Evolutionary conservation across 1,140 invertebrate species (phyloP), one percentile per base, ranked within the genome.

Genomic region (Lanistes nyassanus): DNA sequence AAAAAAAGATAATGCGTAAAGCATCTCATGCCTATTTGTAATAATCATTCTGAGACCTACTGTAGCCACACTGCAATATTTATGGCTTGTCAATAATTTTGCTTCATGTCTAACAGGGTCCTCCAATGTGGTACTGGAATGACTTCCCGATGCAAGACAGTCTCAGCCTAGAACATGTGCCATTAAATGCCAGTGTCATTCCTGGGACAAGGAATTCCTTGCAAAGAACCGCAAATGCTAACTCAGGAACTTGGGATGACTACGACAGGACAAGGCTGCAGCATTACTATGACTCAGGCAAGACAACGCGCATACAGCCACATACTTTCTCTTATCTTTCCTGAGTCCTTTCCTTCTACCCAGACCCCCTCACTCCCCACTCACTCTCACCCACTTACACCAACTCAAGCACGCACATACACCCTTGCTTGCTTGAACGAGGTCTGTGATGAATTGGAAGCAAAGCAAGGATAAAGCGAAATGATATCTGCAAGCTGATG

Each of bases 91-190:
- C 7, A 36, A 29, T 68, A 68, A 21, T 42, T 2, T 11, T 3
- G n/a, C 5, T 47, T 19, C 34, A 13, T 42, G 13, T 37, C 5
- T n/a, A n/a, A 31, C 11, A 64, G 3, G 87, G 86, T 11, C 83
- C 85, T 1, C 85, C 86, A 0, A 4, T 19, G 29, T 88, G 82
- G 78, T 84, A 82, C 77, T 88, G 84, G 84, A 76, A 76, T 3
- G 73, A 82, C 65, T 81, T 72, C 29, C 34, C 60, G 2, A 47
- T 80, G 42, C 76, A 74, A 16, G 51, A 72, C 2, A 64, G 67
- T 13, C 74, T 84, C 68, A 82, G 83, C 67, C 64, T 85, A 4
- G 58, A 76, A 3, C 75, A 75, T 31, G 79, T 77, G 16, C 85
- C 85, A 4, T 37, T 74, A 2, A 80, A 79, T 3, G 80, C 75